Base-by-base conservation (phyloP, 2,113 vertebrate species). In the Passer domesticus region DNA sequence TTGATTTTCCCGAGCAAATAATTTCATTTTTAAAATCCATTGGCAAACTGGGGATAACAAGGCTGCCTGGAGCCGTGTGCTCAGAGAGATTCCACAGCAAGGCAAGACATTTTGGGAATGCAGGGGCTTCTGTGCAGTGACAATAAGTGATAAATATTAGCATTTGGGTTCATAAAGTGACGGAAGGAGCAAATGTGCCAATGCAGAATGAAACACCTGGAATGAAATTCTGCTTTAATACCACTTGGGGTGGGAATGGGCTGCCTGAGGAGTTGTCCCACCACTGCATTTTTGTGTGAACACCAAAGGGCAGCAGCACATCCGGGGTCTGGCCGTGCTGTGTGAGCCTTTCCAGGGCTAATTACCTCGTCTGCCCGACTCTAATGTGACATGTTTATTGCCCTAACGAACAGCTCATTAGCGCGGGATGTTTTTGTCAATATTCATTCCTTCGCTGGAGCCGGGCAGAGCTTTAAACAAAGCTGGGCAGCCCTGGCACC, bases 401-500 rank as follows among this genome's bases (percentile, higher is more conserved):
- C 99, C 98, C 98, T 99, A 99, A 99, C 98, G 98, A 99, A 98
- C 98, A 98, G 97, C 98, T 99, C 99, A 99, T 99, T 99, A 99
- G 99, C 98, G 96, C 94, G 96, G 98, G 99, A 99, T 99, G 99
- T 97, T 99, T 98, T 99, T 98, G 99, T 99, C 99, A 98, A 99
- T 99, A 99, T 98, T 98, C 98, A 98, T 99, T 98, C 98, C 95
- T 99, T 98, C 98, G 97, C 98, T 98, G 98, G 98, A 98, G 97
- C 97, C 89, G 98, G 98, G 98, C 98, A 96, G 94, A 97, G 97
- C 98, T 76, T 98, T 98, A 98, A 99, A 99, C 98, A 98, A 98
- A 98, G 98, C 98, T 97, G 98, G 90, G 72, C 39, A 39, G 13
- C 41, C 96, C 98, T 3, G 3, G 59, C 70, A 41, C 43, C 3